A percentile compares a stretch with the other conserved stretches of the same genome.
These are phyloP conservation scores for Eunapius fragilis DNA, from an alignment of 37 sponge, comb jelly and placozoan genomes.

Conservation along the genomic window DNA sequence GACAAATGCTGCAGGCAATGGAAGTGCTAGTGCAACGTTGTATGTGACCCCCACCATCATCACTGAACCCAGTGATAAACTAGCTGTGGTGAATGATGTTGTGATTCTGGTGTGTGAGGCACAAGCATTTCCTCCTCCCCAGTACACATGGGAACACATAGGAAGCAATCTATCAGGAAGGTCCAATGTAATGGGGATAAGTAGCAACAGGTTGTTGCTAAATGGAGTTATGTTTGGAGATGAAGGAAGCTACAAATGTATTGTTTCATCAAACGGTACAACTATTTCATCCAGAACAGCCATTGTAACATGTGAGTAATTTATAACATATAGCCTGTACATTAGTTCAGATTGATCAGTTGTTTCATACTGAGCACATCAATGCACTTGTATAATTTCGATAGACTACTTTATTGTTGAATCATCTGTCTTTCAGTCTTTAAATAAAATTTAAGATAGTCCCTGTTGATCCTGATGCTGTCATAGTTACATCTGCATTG, in stretches of 20 bases:
- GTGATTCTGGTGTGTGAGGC: slow-evolving; percentile 45
- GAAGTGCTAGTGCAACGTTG: slow-evolving; percentile 9
- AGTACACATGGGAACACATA: slow-evolving; percentile 28
- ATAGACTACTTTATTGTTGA: no score
- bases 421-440: no score
- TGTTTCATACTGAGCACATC: no score
- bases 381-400: no score
- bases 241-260: slow-evolving; percentile 13
- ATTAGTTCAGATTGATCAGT: no score
- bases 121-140: slow-evolving; percentile 42
- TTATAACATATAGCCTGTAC: no score
- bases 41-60: slow-evolving; percentile 25
- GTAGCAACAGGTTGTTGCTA: not conserved
- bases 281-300: not conserved
- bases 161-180: not conserved
- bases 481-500: no score
- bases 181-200: not conserved
- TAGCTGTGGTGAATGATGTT: slow-evolving; percentile 1
- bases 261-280: not conserved
- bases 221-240: slow-evolving; percentile 13
- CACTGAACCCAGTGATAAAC: slow-evolving; percentile 2
- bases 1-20: slow-evolving; percentile 67
- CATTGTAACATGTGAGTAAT: not conserved
- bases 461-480: no score
- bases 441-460: no score